These are phyloP conservation scores for Acanthacorydalis orientalis DNA, from an alignment of 2,888 invertebrate genomes.

Conservation along the genomic window DNA sequence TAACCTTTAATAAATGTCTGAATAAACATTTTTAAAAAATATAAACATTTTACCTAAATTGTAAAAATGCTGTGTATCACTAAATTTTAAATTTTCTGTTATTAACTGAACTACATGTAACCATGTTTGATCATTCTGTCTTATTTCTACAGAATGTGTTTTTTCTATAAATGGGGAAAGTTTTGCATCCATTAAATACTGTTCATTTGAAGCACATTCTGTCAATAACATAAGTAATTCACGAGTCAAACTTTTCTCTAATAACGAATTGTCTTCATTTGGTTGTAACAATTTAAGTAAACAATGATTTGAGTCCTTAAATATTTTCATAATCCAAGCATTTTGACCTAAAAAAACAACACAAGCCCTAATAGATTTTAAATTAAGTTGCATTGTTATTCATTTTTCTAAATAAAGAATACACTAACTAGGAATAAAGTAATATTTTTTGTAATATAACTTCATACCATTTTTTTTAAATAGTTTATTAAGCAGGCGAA, in stretches of 20 bases:
- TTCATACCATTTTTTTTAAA: constrained; percentile 15
- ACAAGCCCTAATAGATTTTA: neutral
- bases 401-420: too few species aligned
- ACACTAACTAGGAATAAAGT: too few species aligned
- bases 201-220: constrained; percentile 20
- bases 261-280: constrained; percentile 14
- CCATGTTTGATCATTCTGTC: constrained; percentile 20
- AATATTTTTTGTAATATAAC: too few species aligned
- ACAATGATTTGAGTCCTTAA: constrained; percentile 18
- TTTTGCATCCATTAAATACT: constrained; percentile 15
- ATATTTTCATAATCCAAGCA: constrained; percentile 19
- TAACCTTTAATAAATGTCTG: neutral
- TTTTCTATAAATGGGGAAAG: neutral
- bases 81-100: constrained; percentile 30
- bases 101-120: constrained; percentile 27
- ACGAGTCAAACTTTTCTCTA: constrained; percentile 18
- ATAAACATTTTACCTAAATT: constrained; percentile 28
- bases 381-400: constrained; percentile 17
- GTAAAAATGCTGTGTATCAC: constrained; percentile 34
- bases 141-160: neutral
- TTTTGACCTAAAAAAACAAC: constrained; percentile 13
- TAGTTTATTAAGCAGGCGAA: constrained; percentile 19
- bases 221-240: constrained; percentile 22
- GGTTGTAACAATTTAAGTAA: constrained; percentile 17
- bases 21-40: neutral